phyloP scores from a whole-genome alignment of 2,113 vertebrate species.

The Regulus satrapa region DNA sequence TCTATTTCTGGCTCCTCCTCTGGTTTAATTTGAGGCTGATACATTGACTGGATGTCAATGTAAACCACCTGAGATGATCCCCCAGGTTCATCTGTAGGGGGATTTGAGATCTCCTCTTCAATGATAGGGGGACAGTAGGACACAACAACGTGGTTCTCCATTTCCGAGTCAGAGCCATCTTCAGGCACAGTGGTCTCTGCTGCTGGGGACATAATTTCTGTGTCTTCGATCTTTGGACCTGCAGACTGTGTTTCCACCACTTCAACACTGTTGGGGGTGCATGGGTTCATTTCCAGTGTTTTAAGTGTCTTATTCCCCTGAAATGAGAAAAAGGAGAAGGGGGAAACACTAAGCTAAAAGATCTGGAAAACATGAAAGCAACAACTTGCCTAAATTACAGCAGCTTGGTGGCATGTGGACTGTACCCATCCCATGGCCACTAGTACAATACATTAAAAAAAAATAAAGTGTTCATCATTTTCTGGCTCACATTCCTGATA shows the following conservation, averaged over 20 bases:
- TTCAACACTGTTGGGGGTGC: slow-evolving; percentile 86
- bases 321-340: neutral
- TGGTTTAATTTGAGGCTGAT: slow-evolving; percentile 71
- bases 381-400: neutral
- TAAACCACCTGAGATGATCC: slow-evolving; percentile 87
- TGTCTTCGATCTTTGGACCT: slow-evolving; percentile 82
- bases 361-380: neutral
- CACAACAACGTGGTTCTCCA: slow-evolving; percentile 75
- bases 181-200: slow-evolving; percentile 69
- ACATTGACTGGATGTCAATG: slow-evolving; percentile 90
- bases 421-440: neutral
- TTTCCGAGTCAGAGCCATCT: slow-evolving; percentile 73
- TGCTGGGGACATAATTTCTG: slow-evolving; percentile 76
- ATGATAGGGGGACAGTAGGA: slow-evolving; percentile 88
- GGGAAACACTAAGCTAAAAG: neutral
- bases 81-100: slow-evolving; percentile 67
- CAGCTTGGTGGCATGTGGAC: neutral
- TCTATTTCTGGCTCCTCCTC: slow-evolving; percentile 65
- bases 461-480: neutral
- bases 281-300: slow-evolving; percentile 86
- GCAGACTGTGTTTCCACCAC: slow-evolving; percentile 80
- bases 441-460: neutral
- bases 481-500: neutral
- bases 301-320: slow-evolving; percentile 74
- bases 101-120: slow-evolving; percentile 80